Percentiles rank a stretch among this genome's conserved stretches.
These are phyloP conservation scores for Vimba vimba DNA, from an alignment of 2,113 vertebrate genomes.

Conservation along the genomic window DNA sequence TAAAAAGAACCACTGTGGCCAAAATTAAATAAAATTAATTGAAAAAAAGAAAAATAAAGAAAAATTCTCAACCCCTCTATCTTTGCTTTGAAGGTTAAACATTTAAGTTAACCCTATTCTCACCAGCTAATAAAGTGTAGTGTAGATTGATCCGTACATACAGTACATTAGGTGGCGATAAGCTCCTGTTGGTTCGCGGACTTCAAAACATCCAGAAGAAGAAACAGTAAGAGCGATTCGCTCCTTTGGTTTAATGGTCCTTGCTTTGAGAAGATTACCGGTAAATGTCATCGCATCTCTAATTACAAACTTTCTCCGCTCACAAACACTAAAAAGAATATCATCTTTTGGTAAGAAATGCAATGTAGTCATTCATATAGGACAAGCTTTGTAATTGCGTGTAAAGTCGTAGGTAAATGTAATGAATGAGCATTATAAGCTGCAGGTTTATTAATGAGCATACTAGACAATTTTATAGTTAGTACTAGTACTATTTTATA, in stretches of 20 bases:
- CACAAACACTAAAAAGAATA: constrained; percentile 24
- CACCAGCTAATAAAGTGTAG: too few relatives aligned
- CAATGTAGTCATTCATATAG: background rate
- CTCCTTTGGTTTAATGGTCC: background rate
- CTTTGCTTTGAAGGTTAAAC: too few relatives aligned
- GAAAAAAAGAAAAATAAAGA: too few relatives aligned
- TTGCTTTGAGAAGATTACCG: background rate
- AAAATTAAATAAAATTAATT: too few relatives aligned
- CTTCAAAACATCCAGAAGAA: background rate
- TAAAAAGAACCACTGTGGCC: too few relatives aligned
- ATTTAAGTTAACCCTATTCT: too few relatives aligned
- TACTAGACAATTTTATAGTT: background rate
- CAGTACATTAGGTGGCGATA: constrained; percentile 36
- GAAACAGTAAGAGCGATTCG: constrained; percentile 4
- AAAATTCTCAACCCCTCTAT: too few relatives aligned
- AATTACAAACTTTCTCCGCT: background rate
- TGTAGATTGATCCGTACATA: background rate
- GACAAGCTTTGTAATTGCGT: background rate
- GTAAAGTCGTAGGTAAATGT: background rate
- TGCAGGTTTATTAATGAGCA: background rate
- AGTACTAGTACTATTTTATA: too few relatives aligned
- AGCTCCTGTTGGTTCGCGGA: background rate
- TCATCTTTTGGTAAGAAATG: constrained; percentile 43
- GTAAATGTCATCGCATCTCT: background rate
- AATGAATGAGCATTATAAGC: background rate